phyloP scores from a whole-genome alignment of 2,113 vertebrate genomes.

The Microcebus griseorufus region DNA sequence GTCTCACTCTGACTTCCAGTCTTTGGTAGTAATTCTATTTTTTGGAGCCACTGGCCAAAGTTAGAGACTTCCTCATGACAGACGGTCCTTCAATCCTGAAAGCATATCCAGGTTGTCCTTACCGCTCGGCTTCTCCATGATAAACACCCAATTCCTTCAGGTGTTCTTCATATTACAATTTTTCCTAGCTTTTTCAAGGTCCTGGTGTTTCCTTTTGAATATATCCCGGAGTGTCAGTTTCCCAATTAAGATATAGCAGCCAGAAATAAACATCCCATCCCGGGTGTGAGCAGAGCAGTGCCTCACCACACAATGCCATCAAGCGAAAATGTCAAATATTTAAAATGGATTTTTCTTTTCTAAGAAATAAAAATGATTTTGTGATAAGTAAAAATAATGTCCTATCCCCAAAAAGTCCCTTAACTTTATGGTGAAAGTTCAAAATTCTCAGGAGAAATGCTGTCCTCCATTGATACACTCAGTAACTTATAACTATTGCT shows the following conservation, averaged over 20 bases:
- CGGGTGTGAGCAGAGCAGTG: background rate
- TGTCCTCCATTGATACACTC: background rate
- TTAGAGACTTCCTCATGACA: background rate
- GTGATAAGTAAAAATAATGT: background rate
- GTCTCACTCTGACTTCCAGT: background rate
- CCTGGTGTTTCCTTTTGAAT: background rate
- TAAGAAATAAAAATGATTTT: background rate
- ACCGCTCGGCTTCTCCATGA: background rate
- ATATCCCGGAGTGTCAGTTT: background rate
- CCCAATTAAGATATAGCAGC: background rate
- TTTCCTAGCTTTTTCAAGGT: background rate
- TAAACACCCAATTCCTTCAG: background rate
- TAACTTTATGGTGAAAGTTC: background rate
- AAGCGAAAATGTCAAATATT: background rate
- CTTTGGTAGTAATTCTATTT: background rate
- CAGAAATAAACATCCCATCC: background rate
- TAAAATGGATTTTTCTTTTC: background rate
- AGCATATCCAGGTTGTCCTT: rapidly evolving
- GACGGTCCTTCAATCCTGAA: background rate
- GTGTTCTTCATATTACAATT: background rate
- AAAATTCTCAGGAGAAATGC: background rate
- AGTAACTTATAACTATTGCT: background rate
- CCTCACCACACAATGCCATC: background rate
- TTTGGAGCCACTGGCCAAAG: background rate
- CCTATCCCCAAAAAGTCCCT: background rate